These are phyloP conservation scores for Callospermophilus lateralis DNA, from an alignment of 2,113 vertebrate genomes.

Conservation along the genomic window DNA sequence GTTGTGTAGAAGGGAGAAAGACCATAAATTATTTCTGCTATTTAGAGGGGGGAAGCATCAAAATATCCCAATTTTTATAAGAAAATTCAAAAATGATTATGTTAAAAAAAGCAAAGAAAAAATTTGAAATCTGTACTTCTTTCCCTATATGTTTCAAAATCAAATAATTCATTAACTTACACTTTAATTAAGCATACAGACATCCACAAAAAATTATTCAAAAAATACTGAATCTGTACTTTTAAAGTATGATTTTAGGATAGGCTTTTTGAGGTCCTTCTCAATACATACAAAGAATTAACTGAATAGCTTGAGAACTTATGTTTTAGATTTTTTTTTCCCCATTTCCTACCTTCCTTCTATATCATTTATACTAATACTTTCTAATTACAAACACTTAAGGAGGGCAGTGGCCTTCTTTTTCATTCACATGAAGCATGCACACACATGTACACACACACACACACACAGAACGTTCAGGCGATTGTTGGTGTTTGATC, in stretches of 20 bases:
- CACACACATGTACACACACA: too few relatives aligned
- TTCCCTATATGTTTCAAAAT: background rate
- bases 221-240: background rate
- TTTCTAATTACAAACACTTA: background rate
- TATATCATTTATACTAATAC: background rate
- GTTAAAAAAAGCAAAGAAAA: background rate
- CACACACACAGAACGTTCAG: background rate
- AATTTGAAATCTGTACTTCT: background rate
- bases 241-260: background rate
- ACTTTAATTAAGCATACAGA: background rate
- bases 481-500: background rate
- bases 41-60: background rate
- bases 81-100: background rate
- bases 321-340: background rate
- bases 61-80: conserved; percentile 30
- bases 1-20: background rate
- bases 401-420: background rate
- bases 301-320: background rate
- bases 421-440: conserved; percentile 1
- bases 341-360: background rate
- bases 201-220: background rate
- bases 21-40: conserved; percentile 14
- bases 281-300: background rate
- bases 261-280: background rate
- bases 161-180: background rate